These are phyloP conservation scores for Alloplasta piceator DNA, from an alignment of 2,888 invertebrate genomes.

Conservation along the genomic window DNA sequence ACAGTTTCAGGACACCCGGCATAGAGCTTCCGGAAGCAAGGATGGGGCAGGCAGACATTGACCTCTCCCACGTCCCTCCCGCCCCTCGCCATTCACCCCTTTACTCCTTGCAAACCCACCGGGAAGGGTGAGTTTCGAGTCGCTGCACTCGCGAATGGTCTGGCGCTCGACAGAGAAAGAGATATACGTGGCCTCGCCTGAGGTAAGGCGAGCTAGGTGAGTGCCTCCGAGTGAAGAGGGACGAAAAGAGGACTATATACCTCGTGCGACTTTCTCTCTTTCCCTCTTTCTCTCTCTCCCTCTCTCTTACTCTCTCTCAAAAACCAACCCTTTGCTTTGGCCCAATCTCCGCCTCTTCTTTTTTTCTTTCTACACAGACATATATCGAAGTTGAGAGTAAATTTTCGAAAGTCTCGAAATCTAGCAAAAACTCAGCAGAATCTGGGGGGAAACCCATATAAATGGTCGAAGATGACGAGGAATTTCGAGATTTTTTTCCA, in stretches of 20 bases:
- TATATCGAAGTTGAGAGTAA: too few species aligned
- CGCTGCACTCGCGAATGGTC: conserved; percentile 58
- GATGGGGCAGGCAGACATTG: conserved; percentile 68
- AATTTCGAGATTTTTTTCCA: too few species aligned
- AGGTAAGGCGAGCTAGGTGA: conserved; percentile 54
- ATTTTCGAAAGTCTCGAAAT: too few species aligned
- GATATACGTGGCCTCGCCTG: conserved; percentile 5
- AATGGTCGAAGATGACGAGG: too few species aligned
- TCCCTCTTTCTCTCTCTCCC: too few species aligned
- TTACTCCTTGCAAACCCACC: conserved; percentile 32
- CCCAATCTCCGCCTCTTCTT: conserved; percentile 41
- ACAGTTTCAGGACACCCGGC: conserved; percentile 29
- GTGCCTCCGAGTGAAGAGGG: conserved; percentile 58
- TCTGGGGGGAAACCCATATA: too few species aligned
- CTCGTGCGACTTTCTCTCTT: not conserved
- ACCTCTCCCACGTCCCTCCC: conserved; percentile 55
- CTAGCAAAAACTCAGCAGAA: too few species aligned
- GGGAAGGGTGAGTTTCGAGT: conserved; percentile 56
- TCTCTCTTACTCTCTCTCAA: too few species aligned
- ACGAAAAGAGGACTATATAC: conserved; percentile 48
- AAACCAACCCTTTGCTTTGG: conserved; percentile 41
- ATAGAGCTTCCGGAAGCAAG: conserved; percentile 55
- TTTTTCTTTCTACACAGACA: conserved; percentile 8
- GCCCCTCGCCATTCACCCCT: conserved; percentile 10
- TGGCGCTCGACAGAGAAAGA: conserved; percentile 53